Evolutionary conservation across 2,113 vertebrate species (phyloP), one percentile per base, ranked within the genome.

Genomic region (Aphelocoma coerulescens): DNA sequence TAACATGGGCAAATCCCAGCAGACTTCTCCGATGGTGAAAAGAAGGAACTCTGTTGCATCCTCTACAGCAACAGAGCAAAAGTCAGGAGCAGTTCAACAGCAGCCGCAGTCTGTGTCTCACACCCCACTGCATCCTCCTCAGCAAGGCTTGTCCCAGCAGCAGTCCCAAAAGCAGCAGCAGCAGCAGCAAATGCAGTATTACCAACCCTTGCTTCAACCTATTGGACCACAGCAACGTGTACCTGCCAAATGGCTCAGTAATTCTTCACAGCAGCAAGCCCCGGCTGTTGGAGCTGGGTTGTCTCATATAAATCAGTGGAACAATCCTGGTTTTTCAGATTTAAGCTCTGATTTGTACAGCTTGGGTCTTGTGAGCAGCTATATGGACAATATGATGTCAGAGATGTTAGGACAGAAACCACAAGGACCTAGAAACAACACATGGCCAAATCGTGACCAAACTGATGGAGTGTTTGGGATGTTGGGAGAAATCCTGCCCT

Each of bases 401-500:
- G 99, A 99, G 96, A 99, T 99, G 98, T 97, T 99, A 95, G 99
- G 99, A 51, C 99, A 99, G 96, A 99, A 99, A 96, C 98, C 99
- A 2, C 99, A 99, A 96, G 99, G 99, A 94, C 99, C 99, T 61
- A 99, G 99, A 76, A 99, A 99, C 97, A 99, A 99, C 96, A 99
- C 99, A 2, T 99, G 99, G 99, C 99, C 99, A 76, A 99, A 99
- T 97, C 98, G 99, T 91, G 99, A 99, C 97, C 99, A 99, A 97
- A 99, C 97, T 33, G 99, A 99, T 55, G 99, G 99, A 57, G 98
- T 98, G 92, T 99, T 99, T 74, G 99, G 99, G 54, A 99, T 99
- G 97, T 72, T 99, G 97, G 99, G 99, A 95, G 99, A 99, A 96
- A 97, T 99, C 52, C 97, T 99, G 93, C 99, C 99, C 84, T 99